phyloP scores from a whole-genome alignment of 2,888 invertebrate genomes.

The Rhyacophila evoluta region DNA sequence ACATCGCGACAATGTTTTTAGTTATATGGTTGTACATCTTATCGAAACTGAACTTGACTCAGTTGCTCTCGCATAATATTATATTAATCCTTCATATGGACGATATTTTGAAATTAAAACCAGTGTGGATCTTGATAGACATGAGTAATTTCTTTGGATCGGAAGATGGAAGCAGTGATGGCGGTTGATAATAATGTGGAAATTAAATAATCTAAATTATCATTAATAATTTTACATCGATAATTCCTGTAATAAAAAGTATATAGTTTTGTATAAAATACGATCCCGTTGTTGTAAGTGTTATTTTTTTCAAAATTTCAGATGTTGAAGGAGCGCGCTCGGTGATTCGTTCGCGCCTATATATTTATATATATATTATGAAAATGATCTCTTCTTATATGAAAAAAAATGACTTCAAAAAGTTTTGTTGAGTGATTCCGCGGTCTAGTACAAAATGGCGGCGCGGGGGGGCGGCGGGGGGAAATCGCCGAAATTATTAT shows the following conservation, averaged over 20 bases:
- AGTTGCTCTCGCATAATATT: no score
- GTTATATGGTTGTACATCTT: no score
- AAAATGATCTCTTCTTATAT: constrained; percentile 43
- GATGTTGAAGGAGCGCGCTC: constrained; percentile 52
- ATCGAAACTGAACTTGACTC: no score
- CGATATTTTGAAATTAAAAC: no score
- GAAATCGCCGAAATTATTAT: constrained; percentile 50
- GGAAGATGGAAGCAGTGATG: constrained; percentile 19
- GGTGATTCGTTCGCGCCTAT: constrained; percentile 50
- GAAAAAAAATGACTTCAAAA: constrained; percentile 46
- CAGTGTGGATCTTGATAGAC: no score
- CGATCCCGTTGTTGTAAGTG: constrained; percentile 55
- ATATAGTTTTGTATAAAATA: constrained; percentile 56
- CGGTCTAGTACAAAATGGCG: constrained; percentile 52
- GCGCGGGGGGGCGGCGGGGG: constrained; percentile 46
- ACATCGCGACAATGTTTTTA: no score
- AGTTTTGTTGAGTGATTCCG: constrained; percentile 48
- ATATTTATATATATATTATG: constrained; percentile 51
- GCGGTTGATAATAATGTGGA: constrained; percentile 27
- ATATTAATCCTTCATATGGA: no score
- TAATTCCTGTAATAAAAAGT: constrained; percentile 54
- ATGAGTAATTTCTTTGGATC: neutral
- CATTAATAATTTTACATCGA: constrained; percentile 54
- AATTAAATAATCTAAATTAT: constrained; percentile 47
- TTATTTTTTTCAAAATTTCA: constrained; percentile 55